Base-by-base conservation (phyloP, 1,140 invertebrate species). In the Drosophila bifasciata region DNA sequence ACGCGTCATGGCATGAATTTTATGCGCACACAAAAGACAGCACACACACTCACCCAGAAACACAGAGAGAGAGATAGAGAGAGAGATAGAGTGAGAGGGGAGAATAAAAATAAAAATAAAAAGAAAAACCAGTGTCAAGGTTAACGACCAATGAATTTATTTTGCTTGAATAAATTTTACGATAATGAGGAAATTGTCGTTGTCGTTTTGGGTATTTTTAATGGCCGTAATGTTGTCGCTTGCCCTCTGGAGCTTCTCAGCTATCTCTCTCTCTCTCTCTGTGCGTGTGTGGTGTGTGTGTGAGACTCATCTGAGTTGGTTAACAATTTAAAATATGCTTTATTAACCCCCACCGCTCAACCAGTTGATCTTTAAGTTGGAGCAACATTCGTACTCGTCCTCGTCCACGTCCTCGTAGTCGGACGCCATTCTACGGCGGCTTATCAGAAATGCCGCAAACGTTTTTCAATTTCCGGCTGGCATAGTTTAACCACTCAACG, bases 101-200 rank as follows among this genome's bases (percentile, higher is more conserved):
- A 45, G 49, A 3, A 49, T 21, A 21, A 21, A 60, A 48, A 36
- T 36, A 32, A 61, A 70, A 64, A 80, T 73, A 75, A 75, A 89
- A 90, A 84, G 90, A 80, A 91, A 90, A 91, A 89, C 80, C 90
- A 91, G 90, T 91, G 90, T 91, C 90, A 91, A 91, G 90, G 90
- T 91, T 91, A 91, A 91, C 90, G 90, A 91, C 90, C 90, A 91
- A 91, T 91, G 90, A 91, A 91, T 91, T 91, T 91, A 91, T 91
- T 91, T 91, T 91, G 90, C 90, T 90, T 91, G 90, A 91, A 91
- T 91, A 91, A 91, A 91, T 91, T 91, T 91, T 91, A 91, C 90
- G 90, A 90, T 91, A 91, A 91, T 91, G 90, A 91, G 90, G 89
- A 91, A 91, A 91, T 91, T 91, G 89, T 91, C 89, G 89, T 91